Evolutionary conservation across 2,888 invertebrate genomes (phyloP).

Genomic region (Holacanthella duospinosa): DNA sequence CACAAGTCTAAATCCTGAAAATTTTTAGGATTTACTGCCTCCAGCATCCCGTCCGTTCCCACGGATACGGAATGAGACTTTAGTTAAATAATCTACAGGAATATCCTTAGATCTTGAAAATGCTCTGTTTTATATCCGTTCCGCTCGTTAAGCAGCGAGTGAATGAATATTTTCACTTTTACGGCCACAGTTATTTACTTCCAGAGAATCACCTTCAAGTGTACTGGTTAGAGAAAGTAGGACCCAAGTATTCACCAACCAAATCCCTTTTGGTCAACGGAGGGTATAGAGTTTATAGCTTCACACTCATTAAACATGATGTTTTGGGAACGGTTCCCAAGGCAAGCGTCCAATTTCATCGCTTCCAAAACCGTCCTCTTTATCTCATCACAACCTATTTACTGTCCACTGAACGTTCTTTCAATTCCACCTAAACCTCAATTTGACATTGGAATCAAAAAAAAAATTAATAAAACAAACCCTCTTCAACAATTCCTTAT

Average conservation of each 20-base stretch:
- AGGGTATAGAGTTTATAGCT: not conserved
- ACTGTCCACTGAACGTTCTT: not conserved
- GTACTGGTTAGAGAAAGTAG: not conserved
- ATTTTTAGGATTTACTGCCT: too few relatives aligned
- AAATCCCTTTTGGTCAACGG: not conserved
- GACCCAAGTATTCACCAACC: not conserved
- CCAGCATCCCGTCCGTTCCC: too few relatives aligned
- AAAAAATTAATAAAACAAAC: too few relatives aligned
- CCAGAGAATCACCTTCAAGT: not conserved
- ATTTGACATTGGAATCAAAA: too few relatives aligned
- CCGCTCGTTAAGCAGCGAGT: not conserved
- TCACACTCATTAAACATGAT: conserved; percentile 1
- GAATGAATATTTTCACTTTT: conserved; percentile 1
- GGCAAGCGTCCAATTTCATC: not conserved
- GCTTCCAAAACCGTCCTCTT: not conserved
- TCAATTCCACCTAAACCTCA: not conserved
- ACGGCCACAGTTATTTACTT: too few relatives aligned
- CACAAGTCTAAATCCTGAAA: too few relatives aligned
- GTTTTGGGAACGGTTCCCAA: not conserved
- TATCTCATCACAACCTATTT: not conserved
- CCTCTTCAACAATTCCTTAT: too few relatives aligned
- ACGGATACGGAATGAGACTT: too few relatives aligned
- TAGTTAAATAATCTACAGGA: too few relatives aligned
- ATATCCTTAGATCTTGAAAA: too few relatives aligned
- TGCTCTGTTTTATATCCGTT: not conserved